Conservation (phyloP, 2,797 vertebrate genomes). For the Serranus cabrilla region DNA sequence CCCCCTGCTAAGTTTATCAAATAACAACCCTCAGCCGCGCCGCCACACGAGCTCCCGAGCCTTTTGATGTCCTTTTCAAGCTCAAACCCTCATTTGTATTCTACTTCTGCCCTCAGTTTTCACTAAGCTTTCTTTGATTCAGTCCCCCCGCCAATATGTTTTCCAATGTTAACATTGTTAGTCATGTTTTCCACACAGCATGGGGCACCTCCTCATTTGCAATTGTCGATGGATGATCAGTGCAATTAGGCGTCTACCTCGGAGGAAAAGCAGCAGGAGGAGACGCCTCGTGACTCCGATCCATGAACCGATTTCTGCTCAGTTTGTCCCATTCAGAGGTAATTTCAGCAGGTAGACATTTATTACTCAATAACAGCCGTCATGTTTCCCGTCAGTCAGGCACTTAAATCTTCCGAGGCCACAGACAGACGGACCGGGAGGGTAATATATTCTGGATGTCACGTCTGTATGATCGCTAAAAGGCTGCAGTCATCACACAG, state of each 20-base stretch:
- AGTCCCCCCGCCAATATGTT: slow-evolving; percentile 50
- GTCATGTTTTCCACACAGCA: slow-evolving; percentile 68
- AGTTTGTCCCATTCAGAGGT: neutral
- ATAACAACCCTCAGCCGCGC: slow-evolving; percentile 48
- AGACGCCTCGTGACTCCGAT: slow-evolving; percentile 1
- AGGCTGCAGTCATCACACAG: slow-evolving; percentile 53
- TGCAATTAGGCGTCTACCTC: slow-evolving; percentile 49
- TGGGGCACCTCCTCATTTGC: slow-evolving; percentile 52
- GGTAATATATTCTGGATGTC: slow-evolving; percentile 55
- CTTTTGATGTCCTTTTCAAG: slow-evolving; percentile 66
- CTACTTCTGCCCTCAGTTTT: slow-evolving; percentile 50
- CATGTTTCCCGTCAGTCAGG: slow-evolving; percentile 40
- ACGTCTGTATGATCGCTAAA: slow-evolving; percentile 52
- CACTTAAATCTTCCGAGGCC: slow-evolving; percentile 35
- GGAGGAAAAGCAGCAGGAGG: slow-evolving; percentile 30
- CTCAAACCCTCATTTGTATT: slow-evolving; percentile 69
- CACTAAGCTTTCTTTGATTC: slow-evolving; percentile 63
- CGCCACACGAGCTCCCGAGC: slow-evolving; percentile 19
- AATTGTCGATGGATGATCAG: slow-evolving; percentile 54
- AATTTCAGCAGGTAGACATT: slow-evolving; percentile 31
- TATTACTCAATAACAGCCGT: slow-evolving; percentile 24
- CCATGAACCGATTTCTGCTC: slow-evolving; percentile 5
- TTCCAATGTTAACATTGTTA: slow-evolving; percentile 66
- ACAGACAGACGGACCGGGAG: neutral
- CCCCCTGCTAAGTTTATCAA: slow-evolving; percentile 65